Evolutionary conservation across 1,140 invertebrate genomes (phyloP).

Genomic region (Drosophila chauvacae): DNA sequence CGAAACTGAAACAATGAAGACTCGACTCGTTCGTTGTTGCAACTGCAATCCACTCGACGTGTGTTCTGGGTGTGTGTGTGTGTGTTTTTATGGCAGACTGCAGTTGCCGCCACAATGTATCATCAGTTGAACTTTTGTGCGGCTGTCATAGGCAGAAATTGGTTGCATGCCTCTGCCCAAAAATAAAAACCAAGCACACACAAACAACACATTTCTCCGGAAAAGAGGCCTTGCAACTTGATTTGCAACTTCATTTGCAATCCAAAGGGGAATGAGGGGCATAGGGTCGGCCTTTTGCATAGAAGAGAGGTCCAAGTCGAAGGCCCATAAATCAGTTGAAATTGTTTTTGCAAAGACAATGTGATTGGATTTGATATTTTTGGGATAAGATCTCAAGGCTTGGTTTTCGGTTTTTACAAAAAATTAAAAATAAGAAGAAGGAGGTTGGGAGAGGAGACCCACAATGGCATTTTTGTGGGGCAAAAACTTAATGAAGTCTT

Average conservation of each 20-base stretch:
- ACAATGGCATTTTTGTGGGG: constrained; percentile 26
- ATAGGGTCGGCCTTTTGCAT: constrained; percentile 1
- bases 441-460: constrained; percentile 4
- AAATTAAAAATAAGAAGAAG: background rate
- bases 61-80: constrained; percentile 20
- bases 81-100: constrained; percentile 55
- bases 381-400: constrained; percentile 56
- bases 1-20: constrained; percentile 73
- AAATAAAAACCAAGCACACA: constrained; percentile 20
- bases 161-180: constrained; percentile 65
- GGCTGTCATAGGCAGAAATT: constrained; percentile 78
- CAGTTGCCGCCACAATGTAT: constrained; percentile 79
- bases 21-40: constrained; percentile 50
- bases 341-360: constrained; percentile 61
- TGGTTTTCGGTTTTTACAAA: constrained; percentile 19
- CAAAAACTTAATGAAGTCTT: constrained; percentile 24
- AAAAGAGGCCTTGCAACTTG: constrained; percentile 66
- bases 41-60: constrained; percentile 69
- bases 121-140: constrained; percentile 80
- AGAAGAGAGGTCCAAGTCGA: constrained; percentile 25
- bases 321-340: constrained; percentile 64
- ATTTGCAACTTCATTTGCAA: constrained; percentile 76
- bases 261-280: background rate
- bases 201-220: constrained; percentile 37
- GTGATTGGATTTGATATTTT: constrained; percentile 62